phyloP scores from a whole-genome alignment of 2,797 vertebrate genomes.

The Coendou prehensilis region DNA sequence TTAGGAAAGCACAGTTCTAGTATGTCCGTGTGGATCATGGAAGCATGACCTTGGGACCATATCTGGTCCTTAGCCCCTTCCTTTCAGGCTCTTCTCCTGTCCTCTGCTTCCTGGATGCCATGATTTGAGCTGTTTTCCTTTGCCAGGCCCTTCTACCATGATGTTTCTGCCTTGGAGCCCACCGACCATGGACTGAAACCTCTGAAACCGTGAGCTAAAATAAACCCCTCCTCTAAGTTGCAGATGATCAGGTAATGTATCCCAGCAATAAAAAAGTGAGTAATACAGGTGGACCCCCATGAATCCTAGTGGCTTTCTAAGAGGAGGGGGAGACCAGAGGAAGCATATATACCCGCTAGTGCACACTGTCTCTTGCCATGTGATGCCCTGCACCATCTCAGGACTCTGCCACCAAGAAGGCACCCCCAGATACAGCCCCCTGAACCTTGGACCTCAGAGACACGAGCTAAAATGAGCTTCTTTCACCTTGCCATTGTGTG shows the following conservation, averaged over 20 bases:
- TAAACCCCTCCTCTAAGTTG: background rate
- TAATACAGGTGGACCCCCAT: background rate
- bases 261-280: background rate
- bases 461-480: too few species aligned
- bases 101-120: background rate
- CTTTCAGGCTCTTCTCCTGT: background rate
- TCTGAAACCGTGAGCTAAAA: background rate
- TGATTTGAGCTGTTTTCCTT: background rate
- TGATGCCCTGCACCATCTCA: background rate
- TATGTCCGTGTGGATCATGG: background rate
- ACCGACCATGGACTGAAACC: background rate
- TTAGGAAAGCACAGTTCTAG: background rate
- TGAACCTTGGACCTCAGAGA: background rate
- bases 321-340: background rate
- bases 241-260: background rate
- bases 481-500: background rate
- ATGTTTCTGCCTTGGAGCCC: background rate
- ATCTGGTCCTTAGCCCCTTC: background rate
- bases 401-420: background rate
- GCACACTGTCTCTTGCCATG: background rate
- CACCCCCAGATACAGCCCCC: background rate
- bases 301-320: background rate
- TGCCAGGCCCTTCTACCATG: background rate
- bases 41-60: background rate
- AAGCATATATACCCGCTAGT: accelerated